Evolutionary conservation across 1,140 invertebrate genomes (phyloP), one percentile per base, ranked within the genome.

Genomic region (Limonius californicus): DNA sequence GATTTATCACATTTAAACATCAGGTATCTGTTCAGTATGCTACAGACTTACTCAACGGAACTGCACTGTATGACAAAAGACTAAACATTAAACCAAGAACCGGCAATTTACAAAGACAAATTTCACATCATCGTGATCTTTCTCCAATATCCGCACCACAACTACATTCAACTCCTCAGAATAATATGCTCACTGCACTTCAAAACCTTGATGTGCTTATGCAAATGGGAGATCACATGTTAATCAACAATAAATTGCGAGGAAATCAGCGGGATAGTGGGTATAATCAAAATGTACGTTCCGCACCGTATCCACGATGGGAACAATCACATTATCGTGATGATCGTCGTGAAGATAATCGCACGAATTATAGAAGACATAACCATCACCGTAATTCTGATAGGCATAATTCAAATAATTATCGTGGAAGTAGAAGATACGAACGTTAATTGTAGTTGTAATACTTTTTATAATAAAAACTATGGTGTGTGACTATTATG

Each of bases 1-100:
- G 83, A 7, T 93, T 92, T 69, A 77, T 93, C 16, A 89, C 85
- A 8, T 92, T 87, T 65, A 84, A 85, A 70, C 89, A 92, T 72
- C 74, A 80, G 59, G 79, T 81, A 62, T 90, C 90, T 1, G 88
- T 92, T 0, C 82, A 82, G 3, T 63, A 59, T 30, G 45, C 50
- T 18, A 23, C 55, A 11, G 50, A 59, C 7, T 21, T 59, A 45
- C 19, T 55, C 39, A 50, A 55, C 3, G 57, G 57, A 6, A 63
- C 30, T 3, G n/a, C 30, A 16, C 14, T 59, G 27, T 63, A 47
- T 32, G 30, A 63, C 16, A 54, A 45, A 45, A 45, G 23, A 21
- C 9, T 59, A 11, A 55, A 32, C 39, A 11, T 59, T 16, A 59
- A 63, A 45, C 57, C 57, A 3, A 42, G 56, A 59, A 23, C 18